These are phyloP conservation scores for Ctenoplectra terminalis DNA, from an alignment of 1,140 invertebrate genomes.

Conservation along the genomic window DNA sequence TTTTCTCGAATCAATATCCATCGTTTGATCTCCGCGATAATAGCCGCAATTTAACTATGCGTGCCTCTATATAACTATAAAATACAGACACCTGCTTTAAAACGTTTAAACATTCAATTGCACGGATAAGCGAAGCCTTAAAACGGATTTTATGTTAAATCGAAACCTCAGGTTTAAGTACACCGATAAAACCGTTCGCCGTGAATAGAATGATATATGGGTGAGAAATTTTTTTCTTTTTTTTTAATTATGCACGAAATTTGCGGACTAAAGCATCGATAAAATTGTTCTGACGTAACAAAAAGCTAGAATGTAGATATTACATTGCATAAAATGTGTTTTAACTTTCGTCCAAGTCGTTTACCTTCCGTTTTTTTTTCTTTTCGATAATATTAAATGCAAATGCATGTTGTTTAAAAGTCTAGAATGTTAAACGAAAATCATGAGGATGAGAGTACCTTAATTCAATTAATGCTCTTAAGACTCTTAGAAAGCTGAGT, in stretches of 20 bases:
- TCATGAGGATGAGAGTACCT: no score
- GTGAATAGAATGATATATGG: not conserved
- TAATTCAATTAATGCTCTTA: no score
- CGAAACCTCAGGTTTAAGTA: not conserved
- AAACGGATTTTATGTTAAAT: not conserved
- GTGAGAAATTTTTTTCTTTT: not conserved
- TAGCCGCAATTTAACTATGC: not conserved
- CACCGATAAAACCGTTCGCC: not conserved
- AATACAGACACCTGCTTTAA: not conserved
- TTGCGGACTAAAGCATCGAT: not conserved
- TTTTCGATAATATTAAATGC: not conserved
- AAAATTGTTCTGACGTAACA: not conserved
- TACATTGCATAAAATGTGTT: no score
- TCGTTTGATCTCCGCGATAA: conserved; percentile 10
- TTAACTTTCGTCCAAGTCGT: no score
- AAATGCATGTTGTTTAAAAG: no score
- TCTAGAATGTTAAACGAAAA: no score
- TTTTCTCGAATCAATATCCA: not conserved
- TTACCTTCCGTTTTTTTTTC: no score
- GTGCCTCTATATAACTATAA: conserved; percentile 5
- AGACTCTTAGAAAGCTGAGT: not conserved
- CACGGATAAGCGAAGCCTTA: not conserved
- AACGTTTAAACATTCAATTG: conserved; percentile 5
- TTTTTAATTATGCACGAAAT: not conserved
- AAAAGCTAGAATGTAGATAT: not conserved